phyloP scores from a whole-genome alignment of 2,888 invertebrate genomes.

The Sturmia bella region DNA sequence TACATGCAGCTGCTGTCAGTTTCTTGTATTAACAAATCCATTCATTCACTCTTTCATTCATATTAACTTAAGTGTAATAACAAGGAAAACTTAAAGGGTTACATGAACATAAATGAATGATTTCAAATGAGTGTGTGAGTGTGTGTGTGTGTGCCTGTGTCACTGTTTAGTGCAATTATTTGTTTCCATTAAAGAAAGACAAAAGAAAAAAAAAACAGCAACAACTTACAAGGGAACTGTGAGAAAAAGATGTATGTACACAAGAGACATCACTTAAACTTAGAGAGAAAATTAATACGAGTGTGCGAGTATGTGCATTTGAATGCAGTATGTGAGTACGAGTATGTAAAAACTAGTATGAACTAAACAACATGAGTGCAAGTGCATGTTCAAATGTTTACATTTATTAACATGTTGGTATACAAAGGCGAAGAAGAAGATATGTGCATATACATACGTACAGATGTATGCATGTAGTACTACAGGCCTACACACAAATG shows the following conservation, averaged over 20 bases:
- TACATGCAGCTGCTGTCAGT: slow-evolving; percentile 22
- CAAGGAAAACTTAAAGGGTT: slow-evolving; percentile 58
- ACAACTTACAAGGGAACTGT: slow-evolving; percentile 7
- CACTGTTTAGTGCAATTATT: background rate
- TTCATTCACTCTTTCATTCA: slow-evolving; percentile 43
- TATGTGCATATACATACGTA: no score
- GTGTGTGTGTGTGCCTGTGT: background rate
- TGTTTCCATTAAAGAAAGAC: slow-evolving; percentile 24
- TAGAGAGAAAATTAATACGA: background rate
- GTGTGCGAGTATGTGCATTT: background rate
- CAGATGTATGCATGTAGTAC: no score
- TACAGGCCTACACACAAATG: no score
- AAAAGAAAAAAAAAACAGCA: background rate
- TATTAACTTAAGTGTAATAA: slow-evolving; percentile 62
- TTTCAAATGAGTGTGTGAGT: background rate
- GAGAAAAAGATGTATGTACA: background rate
- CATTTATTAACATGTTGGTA: slow-evolving; percentile 26
- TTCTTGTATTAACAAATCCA: slow-evolving; percentile 51
- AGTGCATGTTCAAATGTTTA: slow-evolving; percentile 15
- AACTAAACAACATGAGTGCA: slow-evolving; percentile 11
- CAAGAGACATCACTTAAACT: slow-evolving; percentile 1
- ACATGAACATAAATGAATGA: slow-evolving; percentile 36
- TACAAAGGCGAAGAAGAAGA: background rate
- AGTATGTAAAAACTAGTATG: background rate
- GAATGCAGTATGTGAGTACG: background rate